phyloP scores from a whole-genome alignment of 2,113 vertebrate genomes.

The Artemisiospiza belli region DNA sequence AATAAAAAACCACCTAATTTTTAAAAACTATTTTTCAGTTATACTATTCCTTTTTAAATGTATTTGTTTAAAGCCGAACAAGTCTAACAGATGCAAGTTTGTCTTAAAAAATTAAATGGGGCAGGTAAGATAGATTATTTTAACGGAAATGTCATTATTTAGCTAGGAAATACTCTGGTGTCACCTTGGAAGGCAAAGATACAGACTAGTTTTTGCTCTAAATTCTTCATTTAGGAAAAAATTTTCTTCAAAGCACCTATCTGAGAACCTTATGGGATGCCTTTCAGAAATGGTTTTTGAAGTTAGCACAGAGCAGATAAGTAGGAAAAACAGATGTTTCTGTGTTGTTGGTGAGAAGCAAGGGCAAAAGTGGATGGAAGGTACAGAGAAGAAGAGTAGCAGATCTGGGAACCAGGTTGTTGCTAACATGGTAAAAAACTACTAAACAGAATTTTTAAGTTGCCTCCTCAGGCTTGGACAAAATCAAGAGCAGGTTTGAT shows the following conservation, averaged over 20 bases:
- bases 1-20: neutral
- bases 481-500: neutral
- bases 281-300: neutral
- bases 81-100: neutral
- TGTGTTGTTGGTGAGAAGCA: neutral
- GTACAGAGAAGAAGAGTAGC: neutral
- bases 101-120: neutral
- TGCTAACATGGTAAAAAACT: neutral
- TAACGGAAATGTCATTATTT: neutral
- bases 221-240: neutral
- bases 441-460: neutral
- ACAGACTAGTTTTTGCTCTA: neutral
- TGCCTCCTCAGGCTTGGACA: neutral
- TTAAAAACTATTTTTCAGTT: neutral
- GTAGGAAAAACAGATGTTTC: neutral
- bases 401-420: neutral
- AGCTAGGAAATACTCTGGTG: neutral
- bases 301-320: neutral
- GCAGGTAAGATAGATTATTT: neutral
- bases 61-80: neutral
- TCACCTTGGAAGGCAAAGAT: neutral
- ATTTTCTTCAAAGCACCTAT: neutral
- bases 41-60: neutral
- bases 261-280: neutral
- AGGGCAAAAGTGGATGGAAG: neutral